Evolutionary conservation across 2,797 vertebrate genomes (phyloP).

Genomic region (Enteromius fasciolatus): DNA sequence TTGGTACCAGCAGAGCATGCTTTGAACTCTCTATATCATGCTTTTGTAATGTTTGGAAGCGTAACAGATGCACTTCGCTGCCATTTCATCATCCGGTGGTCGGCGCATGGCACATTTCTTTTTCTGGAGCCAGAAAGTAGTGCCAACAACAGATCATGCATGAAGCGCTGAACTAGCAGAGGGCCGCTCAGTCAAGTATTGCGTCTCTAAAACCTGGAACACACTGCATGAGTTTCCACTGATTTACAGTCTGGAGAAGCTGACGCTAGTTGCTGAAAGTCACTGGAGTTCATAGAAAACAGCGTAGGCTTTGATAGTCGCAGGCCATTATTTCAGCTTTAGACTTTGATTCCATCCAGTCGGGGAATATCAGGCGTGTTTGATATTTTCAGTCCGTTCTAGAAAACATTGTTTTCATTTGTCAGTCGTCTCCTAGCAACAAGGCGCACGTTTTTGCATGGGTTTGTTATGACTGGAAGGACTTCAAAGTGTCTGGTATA

Average conservation of each 20-base stretch:
- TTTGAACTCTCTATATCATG: neutral
- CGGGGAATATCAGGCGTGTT: neutral
- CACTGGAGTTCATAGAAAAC: neutral
- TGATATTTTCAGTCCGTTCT: neutral
- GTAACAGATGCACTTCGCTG: neutral
- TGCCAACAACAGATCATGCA: slow-evolving; percentile 59
- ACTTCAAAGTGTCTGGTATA: neutral
- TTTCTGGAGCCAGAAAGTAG: slow-evolving; percentile 36
- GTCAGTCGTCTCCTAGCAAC: neutral
- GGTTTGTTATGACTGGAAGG: neutral
- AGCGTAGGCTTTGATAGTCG: neutral
- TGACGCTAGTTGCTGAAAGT: neutral
- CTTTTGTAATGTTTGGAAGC: neutral
- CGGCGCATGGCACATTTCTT: slow-evolving; percentile 15
- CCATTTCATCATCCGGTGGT: slow-evolving; percentile 16
- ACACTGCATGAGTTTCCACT: neutral
- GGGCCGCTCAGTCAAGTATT: slow-evolving; percentile 6
- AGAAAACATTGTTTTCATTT: neutral
- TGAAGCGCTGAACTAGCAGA: slow-evolving; percentile 13
- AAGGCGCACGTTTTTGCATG: neutral
- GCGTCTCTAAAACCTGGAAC: neutral
- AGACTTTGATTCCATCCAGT: neutral
- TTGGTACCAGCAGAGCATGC: neutral
- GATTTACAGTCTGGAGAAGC: neutral
- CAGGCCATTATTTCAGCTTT: no score